Evolutionary conservation across 2,888 invertebrate species (phyloP), one percentile per base, ranked within the genome.

Genomic region (Cynaeus angustus): DNA sequence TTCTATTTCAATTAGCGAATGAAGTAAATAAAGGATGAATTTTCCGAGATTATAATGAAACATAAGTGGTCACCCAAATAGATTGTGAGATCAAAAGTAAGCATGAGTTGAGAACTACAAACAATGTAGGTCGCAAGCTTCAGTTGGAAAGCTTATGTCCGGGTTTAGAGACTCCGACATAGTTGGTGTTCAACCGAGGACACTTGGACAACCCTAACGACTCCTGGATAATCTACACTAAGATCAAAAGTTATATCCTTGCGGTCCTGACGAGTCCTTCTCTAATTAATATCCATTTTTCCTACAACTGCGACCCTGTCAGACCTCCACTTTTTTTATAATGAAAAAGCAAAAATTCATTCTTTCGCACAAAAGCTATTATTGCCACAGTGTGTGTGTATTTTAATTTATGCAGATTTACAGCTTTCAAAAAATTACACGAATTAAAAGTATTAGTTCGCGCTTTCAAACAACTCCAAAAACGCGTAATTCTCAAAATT

Each of bases 241-340:
- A 70, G 72, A 75, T 75, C 73, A 74, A 72, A 70, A 74, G 72
- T 72, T 72, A 70, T 72, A 67, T 66, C 64, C 69, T 73, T 72
- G 64, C 61, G 55, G 55, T 41, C 55, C 33, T 53, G 28, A 21
- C 21, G 4, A 21, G 2, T 64, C 69, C 50, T 58, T 55, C 46
- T 66, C 62, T 70, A 74, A 74, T 70, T 72, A 72, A 70, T 64
- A 65, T 66, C 53, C 43, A 13, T 21, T 21, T 55, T 66, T 66
- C 45, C 14, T n/a, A n/a, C n/a, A n/a, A n/a, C 46, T 6, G 26
- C 13, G 10, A 41, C 10, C 10, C 9, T 13, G 1, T 41, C 41
- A 3, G 10, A 6, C 38, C 38, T 21, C 30, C n/a, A n/a, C n/a
- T n/a, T n/a, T n/a, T n/a, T n/a, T 55, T 43, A 48, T 66, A 52